Evolutionary conservation across 2,797 vertebrate genomes (phyloP).

Genomic region (Tenualosa thibaudeaui): DNA sequence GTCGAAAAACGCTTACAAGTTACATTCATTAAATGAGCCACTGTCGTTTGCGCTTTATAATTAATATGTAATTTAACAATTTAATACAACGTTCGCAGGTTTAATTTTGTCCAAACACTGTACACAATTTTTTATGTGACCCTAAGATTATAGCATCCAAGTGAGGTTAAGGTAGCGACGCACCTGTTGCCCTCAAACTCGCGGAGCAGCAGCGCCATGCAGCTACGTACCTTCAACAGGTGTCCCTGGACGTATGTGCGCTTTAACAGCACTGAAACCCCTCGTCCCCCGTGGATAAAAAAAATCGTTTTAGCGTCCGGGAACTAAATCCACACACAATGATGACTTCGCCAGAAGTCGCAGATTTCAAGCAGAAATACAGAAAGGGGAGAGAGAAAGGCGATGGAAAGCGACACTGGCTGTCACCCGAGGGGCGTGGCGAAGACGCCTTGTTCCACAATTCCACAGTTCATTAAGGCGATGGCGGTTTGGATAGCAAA

Average conservation of each 20-base stretch:
- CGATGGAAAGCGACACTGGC: conserved; percentile 1
- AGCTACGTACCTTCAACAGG: background rate
- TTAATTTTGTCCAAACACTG: too few species aligned
- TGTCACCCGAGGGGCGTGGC: conserved; percentile 19
- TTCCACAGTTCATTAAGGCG: conserved; percentile 10
- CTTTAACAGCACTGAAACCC: background rate
- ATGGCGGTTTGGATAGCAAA: conserved; percentile 22
- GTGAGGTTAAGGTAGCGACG: background rate
- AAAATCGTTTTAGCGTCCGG: background rate
- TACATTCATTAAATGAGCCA: too few species aligned
- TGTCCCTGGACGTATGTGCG: conserved; percentile 14
- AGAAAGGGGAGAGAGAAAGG: background rate
- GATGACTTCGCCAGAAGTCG: conserved; percentile 9
- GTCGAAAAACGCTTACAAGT: too few species aligned
- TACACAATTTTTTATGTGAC: too few species aligned
- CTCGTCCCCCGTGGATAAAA: background rate
- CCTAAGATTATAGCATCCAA: too few species aligned
- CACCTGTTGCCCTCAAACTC: conserved; percentile 4
- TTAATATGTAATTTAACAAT: too few species aligned
- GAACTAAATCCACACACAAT: background rate
- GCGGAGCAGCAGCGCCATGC: background rate
- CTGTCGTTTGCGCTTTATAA: too few species aligned
- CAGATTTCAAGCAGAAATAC: conserved; percentile 18
- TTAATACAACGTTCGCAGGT: too few species aligned
- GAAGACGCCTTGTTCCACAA: conserved; percentile 19